Percentiles rank a stretch among this genome's conserved stretches.
Evolutionary conservation across 1,140 invertebrate genomes (phyloP).

Genomic region (Anthonomus grandis): DNA sequence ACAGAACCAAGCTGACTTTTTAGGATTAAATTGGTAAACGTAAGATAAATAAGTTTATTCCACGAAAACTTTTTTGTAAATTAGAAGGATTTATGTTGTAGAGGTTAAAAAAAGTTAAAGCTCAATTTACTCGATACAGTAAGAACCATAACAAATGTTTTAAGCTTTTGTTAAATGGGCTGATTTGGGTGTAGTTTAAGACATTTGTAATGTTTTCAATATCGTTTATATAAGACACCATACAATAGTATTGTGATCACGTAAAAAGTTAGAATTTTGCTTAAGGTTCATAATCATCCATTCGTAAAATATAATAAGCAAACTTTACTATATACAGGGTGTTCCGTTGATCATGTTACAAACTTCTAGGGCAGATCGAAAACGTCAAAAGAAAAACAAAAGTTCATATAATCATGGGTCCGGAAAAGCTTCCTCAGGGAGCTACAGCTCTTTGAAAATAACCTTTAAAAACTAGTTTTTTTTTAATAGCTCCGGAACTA

Average conservation of each 20-base stretch:
- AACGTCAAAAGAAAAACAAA: no score
- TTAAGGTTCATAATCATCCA: no score
- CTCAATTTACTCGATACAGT: slow-evolving; percentile 19
- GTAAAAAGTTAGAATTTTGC: slow-evolving; percentile 3
- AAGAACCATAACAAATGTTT: background rate
- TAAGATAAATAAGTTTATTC: slow-evolving; percentile 18
- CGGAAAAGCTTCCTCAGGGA: no score
- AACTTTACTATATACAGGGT: no score
- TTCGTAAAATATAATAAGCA: no score
- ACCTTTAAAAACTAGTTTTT: no score
- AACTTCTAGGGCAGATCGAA: no score
- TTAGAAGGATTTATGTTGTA: slow-evolving; percentile 23
- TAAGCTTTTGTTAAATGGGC: background rate
- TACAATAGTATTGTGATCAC: slow-evolving; percentile 25
- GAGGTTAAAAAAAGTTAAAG: slow-evolving; percentile 15
- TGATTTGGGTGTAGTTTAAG: background rate
- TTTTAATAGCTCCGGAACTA: no score
- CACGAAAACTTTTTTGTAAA: slow-evolving; percentile 25
- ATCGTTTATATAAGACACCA: slow-evolving; percentile 14
- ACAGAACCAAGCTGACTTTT: slow-evolving; percentile 41
- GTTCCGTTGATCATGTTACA: no score
- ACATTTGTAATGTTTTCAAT: slow-evolving; percentile 2
- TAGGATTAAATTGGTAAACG: slow-evolving; percentile 24
- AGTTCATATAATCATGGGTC: no score
- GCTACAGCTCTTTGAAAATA: no score